Evolutionary conservation across 2,113 vertebrate genomes (phyloP).

Genomic region (Mugil cephalus): DNA sequence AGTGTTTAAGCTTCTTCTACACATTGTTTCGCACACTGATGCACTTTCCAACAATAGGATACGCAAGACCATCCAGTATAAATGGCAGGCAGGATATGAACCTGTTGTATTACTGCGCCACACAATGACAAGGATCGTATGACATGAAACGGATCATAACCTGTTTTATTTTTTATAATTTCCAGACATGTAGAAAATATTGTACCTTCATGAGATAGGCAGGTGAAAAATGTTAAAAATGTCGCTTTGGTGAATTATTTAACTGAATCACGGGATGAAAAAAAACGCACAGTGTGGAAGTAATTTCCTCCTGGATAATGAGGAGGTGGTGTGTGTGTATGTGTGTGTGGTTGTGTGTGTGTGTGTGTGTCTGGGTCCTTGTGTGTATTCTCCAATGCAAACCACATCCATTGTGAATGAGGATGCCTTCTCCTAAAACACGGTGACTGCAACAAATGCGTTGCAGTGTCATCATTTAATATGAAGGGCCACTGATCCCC

Average conservation of each 20-base stretch:
- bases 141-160: too few species aligned
- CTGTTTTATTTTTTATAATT: too few species aligned
- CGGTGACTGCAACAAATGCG: constrained; percentile 38
- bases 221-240: too few species aligned
- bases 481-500: constrained; percentile 51
- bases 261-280: constrained; percentile 19
- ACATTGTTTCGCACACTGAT: too few species aligned
- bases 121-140: too few species aligned
- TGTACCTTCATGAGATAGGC: neutral
- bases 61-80: too few species aligned
- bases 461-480: constrained; percentile 61
- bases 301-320: constrained; percentile 12
- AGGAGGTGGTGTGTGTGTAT: constrained; percentile 7
- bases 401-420: neutral
- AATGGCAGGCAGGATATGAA: too few species aligned
- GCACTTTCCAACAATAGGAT: too few species aligned
- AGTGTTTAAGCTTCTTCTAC: too few species aligned
- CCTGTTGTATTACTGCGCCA: too few species aligned
- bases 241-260: constrained; percentile 9
- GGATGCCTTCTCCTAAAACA: constrained; percentile 32
- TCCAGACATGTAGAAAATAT: neutral
- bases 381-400: constrained; percentile 19
- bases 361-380: constrained; percentile 25
- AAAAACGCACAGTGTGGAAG: constrained; percentile 6
- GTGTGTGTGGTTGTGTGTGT: constrained; percentile 7